Conservation (phyloP, 2,797 vertebrate genomes). For the Rhadinocentrus ornatus region DNA sequence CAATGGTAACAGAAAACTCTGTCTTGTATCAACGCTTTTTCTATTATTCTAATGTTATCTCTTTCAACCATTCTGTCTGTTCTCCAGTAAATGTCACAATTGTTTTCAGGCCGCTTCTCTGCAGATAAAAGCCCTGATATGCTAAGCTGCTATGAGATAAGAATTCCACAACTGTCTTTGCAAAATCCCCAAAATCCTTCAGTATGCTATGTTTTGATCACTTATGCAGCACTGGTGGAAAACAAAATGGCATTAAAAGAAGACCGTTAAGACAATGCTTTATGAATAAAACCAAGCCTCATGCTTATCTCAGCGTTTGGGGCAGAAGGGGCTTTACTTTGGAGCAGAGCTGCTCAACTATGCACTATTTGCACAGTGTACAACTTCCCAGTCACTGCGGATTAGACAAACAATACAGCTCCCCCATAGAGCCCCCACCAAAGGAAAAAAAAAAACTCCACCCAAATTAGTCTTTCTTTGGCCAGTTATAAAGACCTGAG, state of each 20-base stretch:
- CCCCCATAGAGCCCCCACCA: constrained; percentile 67
- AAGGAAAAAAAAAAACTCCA: constrained; percentile 69
- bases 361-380: constrained; percentile 82
- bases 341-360: constrained; percentile 78
- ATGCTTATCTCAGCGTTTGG: constrained; percentile 79
- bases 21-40: constrained; percentile 7
- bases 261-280: constrained; percentile 63
- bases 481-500: constrained; percentile 79
- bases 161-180: constrained; percentile 29
- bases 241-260: constrained; percentile 48
- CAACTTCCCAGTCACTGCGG: constrained; percentile 83
- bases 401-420: constrained; percentile 83
- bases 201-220: constrained; percentile 6
- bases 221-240: constrained; percentile 27
- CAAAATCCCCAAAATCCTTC: constrained; percentile 10
- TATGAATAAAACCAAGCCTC: constrained; percentile 62
- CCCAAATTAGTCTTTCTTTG: constrained; percentile 83
- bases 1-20: neutral
- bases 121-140: constrained; percentile 30
- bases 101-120: constrained; percentile 2
- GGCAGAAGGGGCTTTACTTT: constrained; percentile 79
- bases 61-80: neutral
- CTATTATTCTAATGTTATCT: neutral
- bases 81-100: constrained; percentile 11
- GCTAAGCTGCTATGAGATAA: constrained; percentile 27